These are phyloP conservation scores for Orientallactaga sibirica DNA, from an alignment of 2,797 vertebrate species.

Conservation along the genomic window DNA sequence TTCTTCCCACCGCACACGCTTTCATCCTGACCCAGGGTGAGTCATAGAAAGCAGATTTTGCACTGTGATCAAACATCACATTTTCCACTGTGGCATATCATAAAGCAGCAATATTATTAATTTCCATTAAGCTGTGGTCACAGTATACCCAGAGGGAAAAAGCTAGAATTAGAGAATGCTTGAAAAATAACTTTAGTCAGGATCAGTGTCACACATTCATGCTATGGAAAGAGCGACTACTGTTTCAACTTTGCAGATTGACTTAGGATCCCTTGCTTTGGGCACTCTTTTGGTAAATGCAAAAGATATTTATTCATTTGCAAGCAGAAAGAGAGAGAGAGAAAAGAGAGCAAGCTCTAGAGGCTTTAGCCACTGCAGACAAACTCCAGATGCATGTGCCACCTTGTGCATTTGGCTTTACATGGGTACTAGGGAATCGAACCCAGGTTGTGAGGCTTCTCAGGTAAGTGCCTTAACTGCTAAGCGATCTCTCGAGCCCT, in stretches of 20 bases:
- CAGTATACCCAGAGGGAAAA: not conserved
- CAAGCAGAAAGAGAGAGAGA: too few species aligned
- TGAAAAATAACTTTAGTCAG: slow-evolving; percentile 27
- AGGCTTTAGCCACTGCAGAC: too few species aligned
- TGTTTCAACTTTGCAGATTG: not conserved
- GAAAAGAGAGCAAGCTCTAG: too few species aligned
- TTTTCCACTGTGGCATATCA: slow-evolving; percentile 28
- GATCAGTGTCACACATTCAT: not conserved
- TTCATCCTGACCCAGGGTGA: slow-evolving; percentile 25
- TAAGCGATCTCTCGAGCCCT: not conserved
- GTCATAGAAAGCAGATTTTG: slow-evolving; percentile 52
- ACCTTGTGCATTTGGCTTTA: too few species aligned
- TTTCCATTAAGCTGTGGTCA: not conserved
- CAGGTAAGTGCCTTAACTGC: not conserved
- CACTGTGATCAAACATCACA: slow-evolving; percentile 11
- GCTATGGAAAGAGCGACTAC: not conserved
- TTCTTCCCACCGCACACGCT: not conserved
- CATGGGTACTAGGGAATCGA: not conserved
- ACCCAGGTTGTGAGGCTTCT: not conserved
- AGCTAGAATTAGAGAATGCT: slow-evolving; percentile 1
- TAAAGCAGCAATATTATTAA: not conserved
- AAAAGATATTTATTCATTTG: not conserved
- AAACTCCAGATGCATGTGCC: too few species aligned
- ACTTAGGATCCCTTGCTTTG: not conserved
- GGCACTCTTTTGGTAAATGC: not conserved